Evolutionary conservation across 2,797 vertebrate species (phyloP), one percentile per base, ranked within the genome.

Genomic region (Acanthornis magna): DNA sequence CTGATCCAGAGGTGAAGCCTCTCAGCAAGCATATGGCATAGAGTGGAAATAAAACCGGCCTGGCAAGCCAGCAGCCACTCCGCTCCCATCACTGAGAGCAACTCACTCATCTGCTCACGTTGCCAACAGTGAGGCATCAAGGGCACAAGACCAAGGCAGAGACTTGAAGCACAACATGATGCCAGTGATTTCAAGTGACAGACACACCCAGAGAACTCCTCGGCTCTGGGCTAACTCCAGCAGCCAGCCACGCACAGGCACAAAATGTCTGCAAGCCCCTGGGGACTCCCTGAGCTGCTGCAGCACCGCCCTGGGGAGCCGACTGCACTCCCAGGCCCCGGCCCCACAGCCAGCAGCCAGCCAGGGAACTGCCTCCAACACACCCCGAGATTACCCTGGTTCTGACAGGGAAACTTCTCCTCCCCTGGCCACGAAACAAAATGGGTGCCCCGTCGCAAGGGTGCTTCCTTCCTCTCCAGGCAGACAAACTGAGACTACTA

Each of bases 241-340:
- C 27, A 13, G 73, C 77, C 16, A 14, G 26, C 47, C 43, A 9
- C 0, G 0, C 47, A 76, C 66, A 81, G 86, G 79, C 94, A 91
- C 89, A 87, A 81, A 92, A 92, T 91, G 77, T 78, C 47, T 11
- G 7, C 4, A 1, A 79, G 62, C 55, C 77, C 48, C 58, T 40
- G 51, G 42, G 77, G 70, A 74, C 2, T 4, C 68, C 82, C 67
- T 0, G 2, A 1, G 11, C 67, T 50, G 70, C 75, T 57, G 67
- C 82, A 42, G 88, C 42, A 61, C 32, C 4, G 21, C n/a, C 68
- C 48, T 26, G 50, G 30, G 45, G 42, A 80, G 70, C 55, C 0
- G 0, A 29, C 19, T 6, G 4, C 4, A 0, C 27, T 76, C 38
- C 38, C 0, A 1, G 16, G 67, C 32, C 57, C 18, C 3, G 1